These are phyloP conservation scores for Octomys mimax DNA, from an alignment of 2,797 vertebrate genomes.

Conservation along the genomic window DNA sequence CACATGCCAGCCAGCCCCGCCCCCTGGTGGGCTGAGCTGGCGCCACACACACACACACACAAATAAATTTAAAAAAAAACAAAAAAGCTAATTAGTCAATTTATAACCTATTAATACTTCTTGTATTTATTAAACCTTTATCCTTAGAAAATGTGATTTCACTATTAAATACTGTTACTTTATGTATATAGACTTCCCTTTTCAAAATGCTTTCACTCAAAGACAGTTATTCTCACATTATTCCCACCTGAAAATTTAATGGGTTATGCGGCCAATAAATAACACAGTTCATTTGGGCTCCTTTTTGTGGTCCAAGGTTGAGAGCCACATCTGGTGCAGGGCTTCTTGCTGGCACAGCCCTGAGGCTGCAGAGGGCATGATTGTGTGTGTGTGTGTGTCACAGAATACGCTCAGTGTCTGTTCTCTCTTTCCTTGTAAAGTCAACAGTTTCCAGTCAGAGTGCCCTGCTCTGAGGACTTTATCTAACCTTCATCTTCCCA, in stretches of 20 bases:
- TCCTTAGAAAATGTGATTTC: conserved; percentile 37
- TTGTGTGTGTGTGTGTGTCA: not conserved
- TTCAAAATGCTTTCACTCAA: conserved; percentile 36
- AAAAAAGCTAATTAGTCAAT: not conserved
- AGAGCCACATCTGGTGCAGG: not conserved
- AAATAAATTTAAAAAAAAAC: too few relatives aligned
- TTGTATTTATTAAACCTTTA: conserved; percentile 17
- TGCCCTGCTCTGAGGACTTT: not conserved
- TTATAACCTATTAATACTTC: not conserved
- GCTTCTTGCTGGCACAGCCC: not conserved
- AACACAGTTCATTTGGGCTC: not conserved
- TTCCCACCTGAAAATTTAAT: conserved; percentile 2
- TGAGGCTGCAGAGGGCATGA: not conserved
- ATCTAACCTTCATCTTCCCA: not conserved
- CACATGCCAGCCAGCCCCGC: too few relatives aligned
- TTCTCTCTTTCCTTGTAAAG: not conserved
- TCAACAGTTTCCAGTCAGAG: not conserved
- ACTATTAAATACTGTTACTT: conserved; percentile 48
- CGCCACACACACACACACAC: too few relatives aligned
- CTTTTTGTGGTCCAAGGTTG: not conserved
- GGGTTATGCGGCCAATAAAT: not conserved
- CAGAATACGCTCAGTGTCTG: not conserved
- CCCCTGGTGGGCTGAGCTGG: too few relatives aligned
- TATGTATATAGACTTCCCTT: conserved; percentile 19
- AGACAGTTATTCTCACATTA: not conserved